Percentiles rank a stretch among this genome's conserved stretches.
phyloP scores from a whole-genome alignment of 2,888 invertebrate species.

The Allolobophora icterica region DNA sequence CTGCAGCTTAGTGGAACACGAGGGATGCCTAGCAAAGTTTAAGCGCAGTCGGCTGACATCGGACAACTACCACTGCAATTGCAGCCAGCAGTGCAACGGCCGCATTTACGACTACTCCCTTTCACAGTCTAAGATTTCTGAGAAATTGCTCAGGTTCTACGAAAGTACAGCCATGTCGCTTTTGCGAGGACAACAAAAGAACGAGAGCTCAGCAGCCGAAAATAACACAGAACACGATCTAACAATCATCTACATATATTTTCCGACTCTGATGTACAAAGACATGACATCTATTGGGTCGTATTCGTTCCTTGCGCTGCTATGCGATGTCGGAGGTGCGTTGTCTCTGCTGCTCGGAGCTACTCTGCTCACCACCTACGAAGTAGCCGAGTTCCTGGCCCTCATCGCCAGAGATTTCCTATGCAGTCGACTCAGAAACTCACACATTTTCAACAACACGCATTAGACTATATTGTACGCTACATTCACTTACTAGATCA shows the following conservation, averaged over 20 bases:
- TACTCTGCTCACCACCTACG: slow-evolving; percentile 20
- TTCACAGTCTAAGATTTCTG: background rate
- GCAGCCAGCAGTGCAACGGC: background rate
- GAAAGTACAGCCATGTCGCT: background rate
- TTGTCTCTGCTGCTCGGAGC: slow-evolving; percentile 24
- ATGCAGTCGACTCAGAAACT: background rate
- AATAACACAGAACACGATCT: background rate
- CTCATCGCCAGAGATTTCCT: background rate
- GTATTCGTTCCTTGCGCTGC: background rate
- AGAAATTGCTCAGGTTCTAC: background rate
- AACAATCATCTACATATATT: background rate
- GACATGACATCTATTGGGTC: background rate
- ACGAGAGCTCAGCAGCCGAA: background rate
- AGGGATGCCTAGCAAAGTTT: background rate
- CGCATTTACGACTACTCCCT: background rate
- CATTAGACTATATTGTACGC: no score
- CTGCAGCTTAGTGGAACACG: background rate
- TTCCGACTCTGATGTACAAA: background rate
- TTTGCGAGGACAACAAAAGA: background rate
- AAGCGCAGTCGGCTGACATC: background rate
- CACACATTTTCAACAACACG: no score
- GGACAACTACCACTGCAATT: background rate
- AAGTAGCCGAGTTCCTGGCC: background rate
- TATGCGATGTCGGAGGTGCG: background rate
- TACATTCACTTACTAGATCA: no score